Percentiles rank a stretch among this genome's conserved stretches.
These are phyloP conservation scores for Eulemur coronatus DNA, from an alignment of 2,797 vertebrate genomes.

Conservation along the genomic window DNA sequence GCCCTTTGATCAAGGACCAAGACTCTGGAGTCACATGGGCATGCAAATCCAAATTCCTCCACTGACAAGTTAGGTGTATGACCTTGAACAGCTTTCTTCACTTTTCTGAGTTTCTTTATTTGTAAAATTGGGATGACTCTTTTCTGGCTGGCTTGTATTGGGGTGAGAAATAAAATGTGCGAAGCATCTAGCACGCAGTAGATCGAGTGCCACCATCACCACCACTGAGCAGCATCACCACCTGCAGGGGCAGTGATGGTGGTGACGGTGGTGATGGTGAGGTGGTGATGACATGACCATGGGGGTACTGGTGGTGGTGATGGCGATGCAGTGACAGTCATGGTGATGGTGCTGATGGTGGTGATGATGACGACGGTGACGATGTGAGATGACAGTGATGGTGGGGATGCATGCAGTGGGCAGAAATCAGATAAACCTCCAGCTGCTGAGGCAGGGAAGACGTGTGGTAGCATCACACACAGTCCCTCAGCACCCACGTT, in stretches of 20 bases:
- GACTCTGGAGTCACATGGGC: background rate
- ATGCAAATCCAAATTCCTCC: background rate
- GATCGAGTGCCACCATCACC: no score
- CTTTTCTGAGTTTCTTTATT: background rate
- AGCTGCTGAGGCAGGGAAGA: background rate
- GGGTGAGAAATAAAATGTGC: background rate
- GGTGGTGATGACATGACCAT: background rate
- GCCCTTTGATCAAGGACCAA: background rate
- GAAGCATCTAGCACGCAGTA: no score
- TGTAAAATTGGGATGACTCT: background rate
- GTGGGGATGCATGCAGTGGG: background rate
- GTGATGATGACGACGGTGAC: fast-evolving
- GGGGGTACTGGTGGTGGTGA: background rate
- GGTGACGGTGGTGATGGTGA: background rate
- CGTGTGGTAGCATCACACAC: fast-evolving
- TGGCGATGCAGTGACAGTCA: no score
- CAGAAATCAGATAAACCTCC: background rate
- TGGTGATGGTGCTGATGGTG: background rate
- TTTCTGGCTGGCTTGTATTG: background rate
- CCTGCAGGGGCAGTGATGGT: fast-evolving
- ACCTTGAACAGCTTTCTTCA: background rate
- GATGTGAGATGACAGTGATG: background rate
- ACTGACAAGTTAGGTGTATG: background rate
- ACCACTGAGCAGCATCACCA: no score
- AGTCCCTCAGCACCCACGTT: background rate